Evolutionary conservation across 2,888 invertebrate genomes (phyloP), one percentile per base, ranked within the genome.

Genomic region (Eulithis testata): DNA sequence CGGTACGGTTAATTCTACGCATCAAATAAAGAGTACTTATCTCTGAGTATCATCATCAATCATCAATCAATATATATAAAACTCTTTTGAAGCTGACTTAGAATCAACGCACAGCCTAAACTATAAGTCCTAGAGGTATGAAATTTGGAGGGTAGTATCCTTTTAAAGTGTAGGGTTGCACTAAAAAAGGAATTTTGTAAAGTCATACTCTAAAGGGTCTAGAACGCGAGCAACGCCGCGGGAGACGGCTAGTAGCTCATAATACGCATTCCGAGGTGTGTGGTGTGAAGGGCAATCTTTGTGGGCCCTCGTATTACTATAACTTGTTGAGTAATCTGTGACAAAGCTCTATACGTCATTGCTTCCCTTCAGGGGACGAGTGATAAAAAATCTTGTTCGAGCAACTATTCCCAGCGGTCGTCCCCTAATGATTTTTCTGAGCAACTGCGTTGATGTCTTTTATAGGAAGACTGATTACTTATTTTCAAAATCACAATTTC

Each of bases 331-430:
- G 49, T 49, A 64, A 64, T 59, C 63, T 64, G 44, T 55, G 59
- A 14, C 49, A 36, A 21, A 31, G 12, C 51, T 36, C 54, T 43
- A 54, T 44, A 31, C 49, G 63, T 59, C 49, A 59, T 57, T 56
- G 57, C 52, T 57, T 63, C 57, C 64, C 60, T 51, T 51, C 47
- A 53, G 40, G 44, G 58, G 59, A 59, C 59, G 37, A 59, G 54
- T 55, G 21, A 63, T 58, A 67, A 64, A 63, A 67, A 60, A 66
- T 66, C 56, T 55, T 60, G 60, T 52, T 56, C 43, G 36, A 55
- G 57, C 51, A 61, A 66, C 57, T 64, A 58, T 51, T 59, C 27
- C 54, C 47, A 62, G 59, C 56, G 60, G 58, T 60, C 49, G 50
- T 51, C 43, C 51, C 49, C 54, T 55, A 58, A 59, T 58, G 60